A percentile compares a stretch with the other conserved stretches of the same genome.
phyloP scores from a whole-genome alignment of 2,888 invertebrate genomes.

The Strigamia transsilvanica region DNA sequence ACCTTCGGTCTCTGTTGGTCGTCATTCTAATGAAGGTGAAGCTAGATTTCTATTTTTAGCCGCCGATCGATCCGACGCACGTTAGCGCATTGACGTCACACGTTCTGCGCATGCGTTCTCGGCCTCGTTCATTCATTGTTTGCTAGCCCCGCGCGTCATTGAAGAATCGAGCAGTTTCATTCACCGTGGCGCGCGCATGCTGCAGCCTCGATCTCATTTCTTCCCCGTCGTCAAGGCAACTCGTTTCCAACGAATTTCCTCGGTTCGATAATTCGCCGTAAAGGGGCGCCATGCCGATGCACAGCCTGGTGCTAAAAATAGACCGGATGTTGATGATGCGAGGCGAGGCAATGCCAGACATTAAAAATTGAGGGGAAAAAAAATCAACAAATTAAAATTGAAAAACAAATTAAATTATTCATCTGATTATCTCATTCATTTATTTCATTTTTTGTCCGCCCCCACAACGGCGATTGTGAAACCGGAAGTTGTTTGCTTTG shows the following conservation, averaged over 20 bases:
- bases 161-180: slow-evolving; percentile 7
- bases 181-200: slow-evolving; percentile 2
- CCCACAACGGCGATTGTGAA: too few species aligned
- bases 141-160: slow-evolving; percentile 10
- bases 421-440: too few species aligned
- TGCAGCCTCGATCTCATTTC: slow-evolving; percentile 7
- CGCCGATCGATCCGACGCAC: slow-evolving; percentile 28
- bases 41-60: slow-evolving; percentile 19
- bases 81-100: slow-evolving; percentile 48
- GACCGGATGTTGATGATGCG: neutral
- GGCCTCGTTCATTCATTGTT: slow-evolving; percentile 29
- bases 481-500: neutral
- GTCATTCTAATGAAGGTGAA: slow-evolving; percentile 23
- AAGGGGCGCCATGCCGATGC: neutral
- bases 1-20: neutral
- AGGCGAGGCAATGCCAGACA: too few species aligned
- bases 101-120: neutral
- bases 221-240: neutral
- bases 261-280: neutral
- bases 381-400: neutral
- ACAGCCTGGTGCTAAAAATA: neutral
- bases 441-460: too few species aligned
- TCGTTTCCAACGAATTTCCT: neutral
- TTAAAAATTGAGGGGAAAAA: too few species aligned
- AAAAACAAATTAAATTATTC: neutral